Base-by-base conservation (phyloP, 1,140 invertebrate species). In the Lepidurus arcticus region DNA sequence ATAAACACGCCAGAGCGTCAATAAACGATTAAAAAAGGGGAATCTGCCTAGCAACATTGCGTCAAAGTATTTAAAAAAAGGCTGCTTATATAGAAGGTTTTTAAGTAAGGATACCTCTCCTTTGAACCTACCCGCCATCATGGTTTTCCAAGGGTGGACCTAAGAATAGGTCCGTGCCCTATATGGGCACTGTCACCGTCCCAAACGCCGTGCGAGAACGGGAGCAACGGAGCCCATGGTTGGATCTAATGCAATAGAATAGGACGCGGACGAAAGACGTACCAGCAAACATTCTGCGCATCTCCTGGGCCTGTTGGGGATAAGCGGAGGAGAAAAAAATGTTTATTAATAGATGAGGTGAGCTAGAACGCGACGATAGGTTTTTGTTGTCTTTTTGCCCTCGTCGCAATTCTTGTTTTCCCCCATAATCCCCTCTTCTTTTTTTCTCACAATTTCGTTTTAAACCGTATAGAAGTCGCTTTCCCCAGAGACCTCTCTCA, bases 131-230 rank as follows among this genome's bases (percentile, higher is more conserved):
- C 21, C 53, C 53, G 53, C 53, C 53, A 13, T 13, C 21, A n/a
- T n/a, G 53, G 53, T 65, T 65, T 65, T 65, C 53, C 53, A 65
- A 65, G 53, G 53, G 53, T 65, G 53, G 53, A 65, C 53, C 53
- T 65, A 65, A 65, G 53, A 65, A 65, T 65, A 65, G 53, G 53
- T 65, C 21, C 53, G 53, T 65, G 8, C 53, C 53, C 53, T 65
- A 65, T 65, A 65, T 65, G 53, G 53, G 53, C 53, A 65, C 53
- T 65, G 53, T 65, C 53, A 65, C 53, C 53, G 53, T 65, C 53
- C 53, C 21, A 65, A 65, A 7, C 53, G 21, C 53, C 16, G 21
- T 7, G 53, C 53, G 53, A 13, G 53, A 21, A 65, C 53, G 53
- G 53, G 53, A 65, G 53, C 53, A 65, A 7, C 53, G 53, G 53